Evolutionary conservation across 2,888 invertebrate species (phyloP).

Genomic region (Polyommatus iphigenia): DNA sequence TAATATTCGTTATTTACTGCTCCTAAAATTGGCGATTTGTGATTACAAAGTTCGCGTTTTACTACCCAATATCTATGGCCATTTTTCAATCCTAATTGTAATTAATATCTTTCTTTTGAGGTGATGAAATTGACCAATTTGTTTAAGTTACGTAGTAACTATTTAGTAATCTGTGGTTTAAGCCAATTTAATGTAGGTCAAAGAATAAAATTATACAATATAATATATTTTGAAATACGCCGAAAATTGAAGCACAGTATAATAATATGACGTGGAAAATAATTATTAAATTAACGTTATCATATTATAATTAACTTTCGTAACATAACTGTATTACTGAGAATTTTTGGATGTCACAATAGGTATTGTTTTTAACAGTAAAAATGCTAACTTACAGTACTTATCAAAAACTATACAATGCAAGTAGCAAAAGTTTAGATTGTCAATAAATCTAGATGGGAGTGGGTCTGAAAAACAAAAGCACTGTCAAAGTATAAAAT

Average conservation of each 20-base stretch:
- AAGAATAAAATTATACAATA: not conserved
- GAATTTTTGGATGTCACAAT: too few relatives aligned
- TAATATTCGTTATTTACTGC: slow-evolving; percentile 30
- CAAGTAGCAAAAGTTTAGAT: not conserved
- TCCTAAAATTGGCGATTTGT: slow-evolving; percentile 31
- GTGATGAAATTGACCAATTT: not conserved
- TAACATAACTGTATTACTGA: too few relatives aligned
- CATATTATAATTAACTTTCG: too few relatives aligned
- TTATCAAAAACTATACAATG: too few relatives aligned
- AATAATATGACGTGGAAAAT: too few relatives aligned
- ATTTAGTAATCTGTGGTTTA: too few relatives aligned
- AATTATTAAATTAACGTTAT: too few relatives aligned
- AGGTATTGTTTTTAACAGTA: too few relatives aligned
- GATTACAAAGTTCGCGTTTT: slow-evolving; percentile 27
- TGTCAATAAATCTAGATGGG: slow-evolving; percentile 12
- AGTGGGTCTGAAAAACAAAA: not conserved
- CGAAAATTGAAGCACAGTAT: too few relatives aligned
- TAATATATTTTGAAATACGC: too few relatives aligned
- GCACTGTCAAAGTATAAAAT: not conserved
- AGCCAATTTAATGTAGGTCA: not conserved
- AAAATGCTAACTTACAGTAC: too few relatives aligned
- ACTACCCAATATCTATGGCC: slow-evolving; percentile 16
- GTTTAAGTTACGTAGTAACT: not conserved
- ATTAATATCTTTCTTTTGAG: slow-evolving; percentile 7
- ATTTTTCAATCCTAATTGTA: not conserved